Percentiles rank a stretch among this genome's conserved stretches.
Conservation (phyloP, 1,140 invertebrate species). For the Kradibia gibbosae region DNA sequence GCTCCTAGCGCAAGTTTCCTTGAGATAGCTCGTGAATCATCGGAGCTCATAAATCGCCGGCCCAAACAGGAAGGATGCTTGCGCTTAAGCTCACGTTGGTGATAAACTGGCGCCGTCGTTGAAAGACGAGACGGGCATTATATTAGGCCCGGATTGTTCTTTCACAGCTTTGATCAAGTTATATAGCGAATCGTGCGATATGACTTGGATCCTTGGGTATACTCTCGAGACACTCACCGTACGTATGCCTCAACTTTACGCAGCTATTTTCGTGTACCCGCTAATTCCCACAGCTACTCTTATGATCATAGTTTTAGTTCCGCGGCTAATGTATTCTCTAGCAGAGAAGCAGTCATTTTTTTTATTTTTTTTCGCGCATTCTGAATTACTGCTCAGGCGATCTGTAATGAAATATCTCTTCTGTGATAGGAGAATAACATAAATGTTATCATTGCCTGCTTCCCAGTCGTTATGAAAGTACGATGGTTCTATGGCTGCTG, state of each 20-base stretch:
- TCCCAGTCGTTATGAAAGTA: not conserved
- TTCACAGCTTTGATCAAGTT: conserved; percentile 14
- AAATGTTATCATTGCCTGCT: not conserved
- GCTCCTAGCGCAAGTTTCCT: conserved; percentile 29
- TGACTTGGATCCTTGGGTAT: not conserved
- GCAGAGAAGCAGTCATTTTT: not conserved
- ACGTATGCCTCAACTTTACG: not conserved
- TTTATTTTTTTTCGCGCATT: not conserved
- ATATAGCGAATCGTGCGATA: not conserved
- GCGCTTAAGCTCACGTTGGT: not conserved
- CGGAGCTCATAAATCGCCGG: conserved; percentile 31
- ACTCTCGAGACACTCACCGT: not conserved
- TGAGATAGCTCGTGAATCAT: conserved; percentile 41
- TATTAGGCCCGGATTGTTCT: not conserved
- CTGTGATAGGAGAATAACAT: not conserved
- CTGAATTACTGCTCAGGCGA: not conserved
- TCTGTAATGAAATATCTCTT: not conserved
- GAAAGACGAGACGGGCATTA: conserved; percentile 21
- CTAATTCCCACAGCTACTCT: not conserved
- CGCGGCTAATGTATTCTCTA: not conserved
- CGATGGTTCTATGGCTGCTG: not conserved
- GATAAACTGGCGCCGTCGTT: conserved; percentile 26
- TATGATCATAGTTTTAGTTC: not conserved
- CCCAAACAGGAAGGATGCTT: conserved; percentile 3
- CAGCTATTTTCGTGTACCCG: not conserved